A percentile compares a stretch with the other conserved stretches of the same genome.
Evolutionary conservation across 2,797 vertebrate species (phyloP).

Genomic region (Sebastes oblongus): DNA sequence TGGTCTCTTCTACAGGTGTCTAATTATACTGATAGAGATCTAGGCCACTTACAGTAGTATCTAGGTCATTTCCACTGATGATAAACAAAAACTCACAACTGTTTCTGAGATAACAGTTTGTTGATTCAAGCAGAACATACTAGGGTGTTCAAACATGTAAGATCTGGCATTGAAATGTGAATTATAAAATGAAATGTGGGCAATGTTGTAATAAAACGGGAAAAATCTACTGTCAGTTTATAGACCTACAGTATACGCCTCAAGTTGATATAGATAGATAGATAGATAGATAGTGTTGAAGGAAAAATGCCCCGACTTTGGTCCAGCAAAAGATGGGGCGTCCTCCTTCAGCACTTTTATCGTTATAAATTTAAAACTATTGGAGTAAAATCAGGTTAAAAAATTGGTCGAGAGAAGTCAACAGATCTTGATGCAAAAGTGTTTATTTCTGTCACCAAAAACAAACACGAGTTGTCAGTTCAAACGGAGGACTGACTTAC

Average conservation of each 20-base stretch:
- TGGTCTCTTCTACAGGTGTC: slow-evolving; percentile 20
- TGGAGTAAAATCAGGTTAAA: too few relatives aligned
- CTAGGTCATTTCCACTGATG: slow-evolving; percentile 12
- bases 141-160: not conserved
- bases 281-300: too few relatives aligned
- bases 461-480: too few relatives aligned
- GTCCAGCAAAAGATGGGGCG: too few relatives aligned
- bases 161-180: not conserved
- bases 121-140: not conserved
- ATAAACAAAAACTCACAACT: not conserved
- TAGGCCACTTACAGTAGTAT: slow-evolving; percentile 9
- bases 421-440: too few relatives aligned
- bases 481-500: too few relatives aligned
- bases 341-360: too few relatives aligned
- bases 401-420: too few relatives aligned
- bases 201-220: not conserved
- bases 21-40: slow-evolving; percentile 35
- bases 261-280: not conserved
- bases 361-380: too few relatives aligned
- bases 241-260: not conserved
- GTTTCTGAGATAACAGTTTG: not conserved
- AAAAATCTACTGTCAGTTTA: not conserved
- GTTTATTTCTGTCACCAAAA: too few relatives aligned
- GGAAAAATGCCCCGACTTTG: too few relatives aligned
- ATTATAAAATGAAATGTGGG: not conserved